Percentiles rank a stretch among this genome's conserved stretches.
Evolutionary conservation across 1,140 invertebrate species (phyloP).

Genomic region (Trypoxylus dichotomus): DNA sequence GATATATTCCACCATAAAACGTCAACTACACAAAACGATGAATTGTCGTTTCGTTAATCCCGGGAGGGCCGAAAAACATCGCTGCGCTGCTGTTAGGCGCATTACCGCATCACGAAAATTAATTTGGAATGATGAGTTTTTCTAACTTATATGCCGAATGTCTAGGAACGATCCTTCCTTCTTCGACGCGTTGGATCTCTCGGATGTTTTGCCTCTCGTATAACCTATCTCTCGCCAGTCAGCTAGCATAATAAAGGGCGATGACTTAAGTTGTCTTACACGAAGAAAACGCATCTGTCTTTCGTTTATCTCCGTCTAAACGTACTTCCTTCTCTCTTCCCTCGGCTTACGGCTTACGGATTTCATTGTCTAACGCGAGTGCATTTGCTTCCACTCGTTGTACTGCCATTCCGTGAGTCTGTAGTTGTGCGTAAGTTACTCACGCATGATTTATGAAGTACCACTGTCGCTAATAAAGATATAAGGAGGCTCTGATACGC

Average conservation of each 20-base stretch:
- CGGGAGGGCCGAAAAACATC: not conserved
- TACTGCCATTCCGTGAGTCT: not conserved
- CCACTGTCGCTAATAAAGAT: conserved; percentile 21
- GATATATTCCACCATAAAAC: not conserved
- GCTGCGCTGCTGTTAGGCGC: not conserved
- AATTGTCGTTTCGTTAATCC: not conserved
- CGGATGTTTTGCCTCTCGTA: not conserved
- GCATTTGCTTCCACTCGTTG: not conserved
- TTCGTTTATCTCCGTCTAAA: conserved; percentile 1
- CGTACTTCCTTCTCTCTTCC: not conserved
- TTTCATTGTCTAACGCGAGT: not conserved
- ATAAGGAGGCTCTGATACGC: conserved; percentile 17
- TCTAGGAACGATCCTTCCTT: not conserved
- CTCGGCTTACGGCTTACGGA: not conserved
- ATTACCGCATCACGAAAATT: not conserved
- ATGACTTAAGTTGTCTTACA: conserved; percentile 25
- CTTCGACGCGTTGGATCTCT: not conserved
- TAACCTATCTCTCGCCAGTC: not conserved
- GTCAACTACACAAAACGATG: not conserved
- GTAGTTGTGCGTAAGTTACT: not conserved
- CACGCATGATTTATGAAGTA: conserved; percentile 17
- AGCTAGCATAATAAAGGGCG: conserved; percentile 13
- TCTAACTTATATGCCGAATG: not conserved
- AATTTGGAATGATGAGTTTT: not conserved
- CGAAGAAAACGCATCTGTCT: conserved; percentile 23